Evolutionary conservation across 1,140 invertebrate species (phyloP), one percentile per base, ranked within the genome.

Genomic region (Wiebesia pumilae): DNA sequence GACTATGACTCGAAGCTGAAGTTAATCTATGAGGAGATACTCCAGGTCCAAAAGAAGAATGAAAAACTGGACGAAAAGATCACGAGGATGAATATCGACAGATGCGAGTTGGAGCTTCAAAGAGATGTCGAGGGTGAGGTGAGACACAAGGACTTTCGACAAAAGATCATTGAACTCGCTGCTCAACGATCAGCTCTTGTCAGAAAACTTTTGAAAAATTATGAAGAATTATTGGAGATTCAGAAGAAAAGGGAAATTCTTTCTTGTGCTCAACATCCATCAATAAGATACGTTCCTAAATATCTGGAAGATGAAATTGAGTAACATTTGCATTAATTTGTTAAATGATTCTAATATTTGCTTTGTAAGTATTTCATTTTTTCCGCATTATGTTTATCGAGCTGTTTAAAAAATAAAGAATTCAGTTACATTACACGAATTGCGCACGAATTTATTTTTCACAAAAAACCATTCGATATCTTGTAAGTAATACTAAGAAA

Each of bases 121-220:
- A 88, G 91, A 78, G 90, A 93, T 83, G 30, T 90, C 12, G 85
- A 88, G 6, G 54, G 43, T 35, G 93, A 93, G 85, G 80, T 71
- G 7, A 90, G 77, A 43, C 81, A 89, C 24, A 87, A 84, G 51
- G 69, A 90, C 47, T 90, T 90, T 84, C n/a, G 38, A 21, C 82
- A 92, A 24, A 84, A 81, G 87, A 95, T 95, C 87, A 94, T 95
- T 93, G 92, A 93, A 81, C 93, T 94, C 12, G 89, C 95, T 62
- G 92, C 95, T 80, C 90, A 91, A 86, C 94, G 95, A 88, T 94
- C 95, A 77, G 90, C 93, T 82, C 87, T 96, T 81, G 90, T 95
- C 33, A 94, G 94, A 83, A 94, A 95, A 87, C 95, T 96, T 87
- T 95, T 96, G 89, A 90, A 94, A 38, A 95, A 96, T 91, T 95